These are phyloP conservation scores for Piezodorus guildinii DNA, from an alignment of 1,140 invertebrate species.

Conservation along the genomic window DNA sequence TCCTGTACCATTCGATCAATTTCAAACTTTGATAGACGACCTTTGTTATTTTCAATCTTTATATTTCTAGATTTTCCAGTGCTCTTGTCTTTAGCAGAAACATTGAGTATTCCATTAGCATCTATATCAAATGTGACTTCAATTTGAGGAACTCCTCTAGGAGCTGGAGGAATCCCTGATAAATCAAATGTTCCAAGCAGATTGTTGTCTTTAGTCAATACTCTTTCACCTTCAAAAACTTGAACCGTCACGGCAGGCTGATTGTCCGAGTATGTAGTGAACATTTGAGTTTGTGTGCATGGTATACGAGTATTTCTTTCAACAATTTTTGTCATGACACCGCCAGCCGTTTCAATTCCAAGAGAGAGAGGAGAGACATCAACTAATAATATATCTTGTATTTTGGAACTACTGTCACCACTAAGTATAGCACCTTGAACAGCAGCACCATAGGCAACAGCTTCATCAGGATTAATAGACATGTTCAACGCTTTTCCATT, in stretches of 20 bases:
- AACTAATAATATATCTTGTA: slow-evolving; percentile 44
- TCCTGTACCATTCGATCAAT: slow-evolving; percentile 53
- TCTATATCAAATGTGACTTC: slow-evolving; percentile 62
- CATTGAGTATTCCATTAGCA: slow-evolving; percentile 63
- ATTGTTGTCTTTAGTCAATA: slow-evolving; percentile 87
- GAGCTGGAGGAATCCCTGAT: slow-evolving; percentile 50
- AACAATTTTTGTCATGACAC: slow-evolving; percentile 46
- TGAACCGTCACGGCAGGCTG: slow-evolving; percentile 68
- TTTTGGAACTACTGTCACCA: slow-evolving; percentile 42
- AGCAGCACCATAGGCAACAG: slow-evolving; percentile 52
- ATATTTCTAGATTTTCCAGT: slow-evolving; percentile 41
- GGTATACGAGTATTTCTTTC: slow-evolving; percentile 43
- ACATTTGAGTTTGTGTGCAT: slow-evolving; percentile 40
- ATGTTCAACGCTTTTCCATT: slow-evolving; percentile 48
- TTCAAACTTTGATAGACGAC: slow-evolving; percentile 41
- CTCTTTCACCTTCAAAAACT: slow-evolving; percentile 55
- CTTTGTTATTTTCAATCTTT: slow-evolving; percentile 45
- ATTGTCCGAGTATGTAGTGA: slow-evolving; percentile 45
- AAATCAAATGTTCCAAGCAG: slow-evolving; percentile 68
- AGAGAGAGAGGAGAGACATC: slow-evolving; percentile 43
- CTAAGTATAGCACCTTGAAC: slow-evolving; percentile 51
- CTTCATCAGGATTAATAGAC: slow-evolving; percentile 55
- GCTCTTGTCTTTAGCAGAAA: slow-evolving; percentile 43
- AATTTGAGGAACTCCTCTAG: slow-evolving; percentile 57
- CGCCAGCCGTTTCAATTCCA: slow-evolving; percentile 45